A percentile compares a stretch with the other conserved stretches of the same genome.
Conservation (phyloP, 2,888 invertebrate genomes). For the Chironomus riparius region DNA sequence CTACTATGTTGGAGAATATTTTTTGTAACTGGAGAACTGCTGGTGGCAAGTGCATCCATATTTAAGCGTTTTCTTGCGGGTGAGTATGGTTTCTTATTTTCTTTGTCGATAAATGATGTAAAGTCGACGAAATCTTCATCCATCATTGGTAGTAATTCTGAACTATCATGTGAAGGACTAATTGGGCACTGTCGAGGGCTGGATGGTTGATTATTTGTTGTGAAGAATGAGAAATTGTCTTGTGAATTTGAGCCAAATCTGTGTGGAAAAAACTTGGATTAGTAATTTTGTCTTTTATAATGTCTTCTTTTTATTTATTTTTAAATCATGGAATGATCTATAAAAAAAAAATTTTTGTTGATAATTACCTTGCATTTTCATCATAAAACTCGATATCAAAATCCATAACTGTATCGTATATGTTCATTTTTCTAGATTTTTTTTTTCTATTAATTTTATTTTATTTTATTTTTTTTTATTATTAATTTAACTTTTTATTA, state of each 20-base stretch:
- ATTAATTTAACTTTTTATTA: background rate
- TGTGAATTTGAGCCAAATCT: constrained; percentile 28
- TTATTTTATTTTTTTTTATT: background rate
- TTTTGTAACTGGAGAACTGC: background rate
- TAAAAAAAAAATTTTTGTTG: background rate
- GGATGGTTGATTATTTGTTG: constrained; percentile 33
- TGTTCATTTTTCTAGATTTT: background rate
- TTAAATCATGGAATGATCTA: background rate
- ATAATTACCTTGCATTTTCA: background rate
- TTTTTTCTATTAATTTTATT: background rate
- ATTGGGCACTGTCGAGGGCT: constrained; percentile 30
- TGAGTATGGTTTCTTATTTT: constrained; percentile 11
- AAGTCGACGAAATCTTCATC: constrained; percentile 8
- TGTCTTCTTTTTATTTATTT: background rate
- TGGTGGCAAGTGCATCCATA: background rate
- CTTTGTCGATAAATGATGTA: constrained; percentile 3
- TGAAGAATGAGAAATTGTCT: constrained; percentile 40
- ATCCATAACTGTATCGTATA: background rate
- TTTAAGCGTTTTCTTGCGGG: constrained; percentile 15
- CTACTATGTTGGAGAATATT: background rate
- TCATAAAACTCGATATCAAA: background rate
- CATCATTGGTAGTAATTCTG: background rate
- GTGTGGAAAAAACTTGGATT: background rate
- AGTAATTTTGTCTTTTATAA: background rate
- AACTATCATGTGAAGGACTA: constrained; percentile 29